Base-by-base conservation (phyloP, 2,797 vertebrate genomes). In the Serranus cabrilla region DNA sequence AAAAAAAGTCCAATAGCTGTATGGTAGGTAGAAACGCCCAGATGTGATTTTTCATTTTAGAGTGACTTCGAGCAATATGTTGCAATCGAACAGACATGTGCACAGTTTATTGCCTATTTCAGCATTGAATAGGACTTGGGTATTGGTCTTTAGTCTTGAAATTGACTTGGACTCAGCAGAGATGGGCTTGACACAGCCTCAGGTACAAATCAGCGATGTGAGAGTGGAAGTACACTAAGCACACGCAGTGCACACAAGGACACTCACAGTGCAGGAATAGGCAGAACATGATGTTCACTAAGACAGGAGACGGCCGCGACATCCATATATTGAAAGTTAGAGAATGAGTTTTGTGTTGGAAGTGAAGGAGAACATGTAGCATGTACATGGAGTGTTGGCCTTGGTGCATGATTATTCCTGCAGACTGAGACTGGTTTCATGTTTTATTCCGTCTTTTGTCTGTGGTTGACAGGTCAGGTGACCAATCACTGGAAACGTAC, bases 91-190 rank as follows among this genome's bases (percentile, higher is more conserved):
- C 13, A 64, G 21, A 58, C 39, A 13, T 39, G n/a, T 54, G 14
- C 11, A 40, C 46, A 20, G 1, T 8, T 11, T 43, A 56, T 50
- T 80, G 16, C 8, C 49, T 39, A 37, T 67, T 74, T 64, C 63
- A 66, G 21, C 55, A 13, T n/a, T 42, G 45, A 83, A 54, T 57
- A 45, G 31, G 47, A 60, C 43, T 64, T n/a, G 7, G 39, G 34
- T 65, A 37, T 54, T 54, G 50, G 64, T 77, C 57, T 50, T 68
- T 59, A 50, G 67, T 76, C 31, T 46, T 40, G 23, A 60, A 61
- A 78, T 52, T 68, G 74, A 80, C 55, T 64, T 63, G 61, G 57
- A 70, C 63, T 74, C 51, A 21, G 50, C 51, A 51, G 16, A 60
- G 69, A 62, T 63, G 46, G 61, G 18, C 50, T 59, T 46, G 40